Evolutionary conservation across 2,888 invertebrate species (phyloP).

Genomic region (Papilio elwesi): DNA sequence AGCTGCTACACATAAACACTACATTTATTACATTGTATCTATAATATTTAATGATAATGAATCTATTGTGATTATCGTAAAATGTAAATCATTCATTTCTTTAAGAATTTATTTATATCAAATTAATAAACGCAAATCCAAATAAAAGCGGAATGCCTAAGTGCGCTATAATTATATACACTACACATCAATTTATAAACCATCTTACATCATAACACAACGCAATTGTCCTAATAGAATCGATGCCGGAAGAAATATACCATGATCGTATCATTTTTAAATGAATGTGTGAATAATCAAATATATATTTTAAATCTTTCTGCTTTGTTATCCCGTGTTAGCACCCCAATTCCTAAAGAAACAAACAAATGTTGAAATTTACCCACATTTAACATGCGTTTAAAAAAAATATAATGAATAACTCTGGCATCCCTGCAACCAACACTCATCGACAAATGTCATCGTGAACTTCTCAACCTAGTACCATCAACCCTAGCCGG

Average conservation of each 20-base stretch:
- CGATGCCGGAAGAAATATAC: slow-evolving; percentile 11
- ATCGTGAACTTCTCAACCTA: slow-evolving; percentile 82
- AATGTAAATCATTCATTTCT: slow-evolving; percentile 31
- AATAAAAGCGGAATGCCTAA: slow-evolving; percentile 41
- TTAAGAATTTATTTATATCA: slow-evolving; percentile 33
- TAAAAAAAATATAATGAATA: slow-evolving; percentile 6
- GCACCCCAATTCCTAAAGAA: slow-evolving; percentile 27
- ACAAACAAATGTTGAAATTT: slow-evolving; percentile 13
- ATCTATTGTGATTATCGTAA: slow-evolving; percentile 35
- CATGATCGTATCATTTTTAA: slow-evolving; percentile 14
- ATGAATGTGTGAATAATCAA: slow-evolving; percentile 5
- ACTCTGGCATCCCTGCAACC: slow-evolving; percentile 27
- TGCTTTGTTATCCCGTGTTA: slow-evolving; percentile 16
- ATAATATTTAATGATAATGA: slow-evolving; percentile 33
- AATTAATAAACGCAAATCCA: slow-evolving; percentile 36
- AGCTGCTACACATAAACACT: slow-evolving; percentile 54
- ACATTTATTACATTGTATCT: slow-evolving; percentile 45
- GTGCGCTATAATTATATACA: slow-evolving; percentile 32
- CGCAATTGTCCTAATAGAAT: slow-evolving; percentile 32
- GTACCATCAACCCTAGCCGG: slow-evolving; percentile 61
- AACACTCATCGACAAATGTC: slow-evolving; percentile 50
- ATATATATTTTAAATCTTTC: slow-evolving; percentile 9
- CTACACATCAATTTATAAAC: slow-evolving; percentile 32
- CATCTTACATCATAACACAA: slow-evolving; percentile 35
- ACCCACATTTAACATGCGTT: slow-evolving; percentile 11